These are phyloP conservation scores for Vultur gryphus DNA, from an alignment of 2,797 vertebrate genomes.

Conservation along the genomic window DNA sequence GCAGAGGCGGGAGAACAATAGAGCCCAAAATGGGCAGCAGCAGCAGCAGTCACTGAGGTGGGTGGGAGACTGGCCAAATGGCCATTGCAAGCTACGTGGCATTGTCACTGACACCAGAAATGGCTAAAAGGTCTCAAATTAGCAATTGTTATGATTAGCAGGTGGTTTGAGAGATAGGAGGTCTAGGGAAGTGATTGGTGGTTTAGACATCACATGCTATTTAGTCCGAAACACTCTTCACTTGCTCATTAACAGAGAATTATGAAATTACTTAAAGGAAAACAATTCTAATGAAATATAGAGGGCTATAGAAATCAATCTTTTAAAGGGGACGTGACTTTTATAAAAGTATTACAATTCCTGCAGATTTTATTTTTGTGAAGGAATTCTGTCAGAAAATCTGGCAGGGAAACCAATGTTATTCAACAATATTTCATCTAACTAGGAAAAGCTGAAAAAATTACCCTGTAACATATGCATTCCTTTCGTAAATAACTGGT, in stretches of 20 bases:
- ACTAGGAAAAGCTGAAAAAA: neutral
- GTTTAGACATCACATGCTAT: neutral
- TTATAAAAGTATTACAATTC: neutral
- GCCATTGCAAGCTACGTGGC: slow-evolving; percentile 54
- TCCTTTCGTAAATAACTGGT: neutral
- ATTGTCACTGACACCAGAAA: slow-evolving; percentile 71
- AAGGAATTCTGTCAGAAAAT: neutral
- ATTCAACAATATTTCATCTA: neutral
- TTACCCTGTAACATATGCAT: neutral
- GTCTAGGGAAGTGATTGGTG: slow-evolving; percentile 2
- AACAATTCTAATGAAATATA: slow-evolving; percentile 13
- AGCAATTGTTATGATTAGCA: slow-evolving; percentile 73
- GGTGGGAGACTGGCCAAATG: slow-evolving; percentile 73
- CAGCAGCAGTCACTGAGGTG: slow-evolving; percentile 56
- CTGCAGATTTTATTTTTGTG: neutral
- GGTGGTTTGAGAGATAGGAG: slow-evolving; percentile 72
- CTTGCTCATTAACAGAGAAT: slow-evolving; percentile 24
- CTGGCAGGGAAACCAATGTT: neutral
- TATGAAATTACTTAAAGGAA: slow-evolving; percentile 39
- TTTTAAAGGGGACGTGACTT: neutral
- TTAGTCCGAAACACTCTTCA: neutral
- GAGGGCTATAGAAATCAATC: neutral
- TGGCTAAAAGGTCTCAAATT: slow-evolving; percentile 68
- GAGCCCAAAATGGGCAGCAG: slow-evolving; percentile 73
- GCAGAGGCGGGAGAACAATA: slow-evolving; percentile 80